These are phyloP conservation scores for Eudyptes chrysolophus DNA, from an alignment of 2,113 vertebrate species.

Conservation along the genomic window DNA sequence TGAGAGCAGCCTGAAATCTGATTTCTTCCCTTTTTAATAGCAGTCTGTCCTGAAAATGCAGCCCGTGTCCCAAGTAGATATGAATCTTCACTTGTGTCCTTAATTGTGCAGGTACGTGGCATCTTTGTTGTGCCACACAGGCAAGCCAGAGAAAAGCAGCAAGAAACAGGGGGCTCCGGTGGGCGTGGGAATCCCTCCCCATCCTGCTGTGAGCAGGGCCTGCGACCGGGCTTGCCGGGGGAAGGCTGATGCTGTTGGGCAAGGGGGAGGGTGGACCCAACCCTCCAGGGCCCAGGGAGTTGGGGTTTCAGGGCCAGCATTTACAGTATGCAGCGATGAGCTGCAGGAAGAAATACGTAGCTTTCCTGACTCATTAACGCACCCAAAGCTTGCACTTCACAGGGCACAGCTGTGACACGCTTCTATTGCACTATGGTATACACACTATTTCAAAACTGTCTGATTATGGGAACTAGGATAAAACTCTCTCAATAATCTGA, in stretches of 20 bases:
- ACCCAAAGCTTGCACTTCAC: background rate
- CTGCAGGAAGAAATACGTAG: background rate
- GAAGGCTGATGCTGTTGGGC: background rate
- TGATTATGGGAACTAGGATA: background rate
- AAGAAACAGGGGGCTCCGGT: fast-evolving
- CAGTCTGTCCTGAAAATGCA: background rate
- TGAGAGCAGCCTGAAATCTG: background rate
- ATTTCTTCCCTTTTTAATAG: background rate
- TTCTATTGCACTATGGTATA: background rate
- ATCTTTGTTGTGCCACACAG: background rate
- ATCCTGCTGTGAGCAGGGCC: background rate
- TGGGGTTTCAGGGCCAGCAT: background rate
- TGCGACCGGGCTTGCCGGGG: background rate
- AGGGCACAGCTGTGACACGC: background rate
- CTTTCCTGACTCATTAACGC: background rate
- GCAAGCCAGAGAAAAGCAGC: background rate
- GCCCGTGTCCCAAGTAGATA: fast-evolving
- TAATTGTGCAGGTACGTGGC: background rate
- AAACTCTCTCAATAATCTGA: background rate
- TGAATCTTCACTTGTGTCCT: background rate
- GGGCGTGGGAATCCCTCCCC: background rate
- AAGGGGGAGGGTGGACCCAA: background rate
- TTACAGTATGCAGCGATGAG: background rate
- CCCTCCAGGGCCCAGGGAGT: background rate
- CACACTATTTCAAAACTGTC: background rate